These are phyloP conservation scores for Stenoptilia bipunctidactyla DNA, from an alignment of 2,888 invertebrate species.

Conservation along the genomic window DNA sequence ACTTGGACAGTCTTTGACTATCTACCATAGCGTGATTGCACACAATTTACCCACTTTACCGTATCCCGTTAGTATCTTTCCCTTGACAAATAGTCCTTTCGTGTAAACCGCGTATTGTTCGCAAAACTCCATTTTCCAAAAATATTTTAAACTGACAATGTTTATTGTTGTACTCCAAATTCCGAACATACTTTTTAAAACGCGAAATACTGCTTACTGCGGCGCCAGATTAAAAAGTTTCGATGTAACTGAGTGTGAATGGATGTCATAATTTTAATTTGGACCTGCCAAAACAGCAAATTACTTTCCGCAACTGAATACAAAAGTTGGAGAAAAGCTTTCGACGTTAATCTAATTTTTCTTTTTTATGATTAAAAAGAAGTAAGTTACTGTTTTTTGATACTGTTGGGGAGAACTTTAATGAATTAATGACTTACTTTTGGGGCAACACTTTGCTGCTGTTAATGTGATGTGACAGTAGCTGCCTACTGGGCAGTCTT, in stretches of 20 bases:
- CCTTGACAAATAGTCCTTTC: constrained; percentile 48
- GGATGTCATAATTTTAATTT: constrained; percentile 7
- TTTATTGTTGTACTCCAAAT: neutral
- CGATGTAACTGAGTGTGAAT: constrained; percentile 5
- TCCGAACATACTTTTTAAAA: neutral
- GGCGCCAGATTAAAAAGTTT: constrained; percentile 1
- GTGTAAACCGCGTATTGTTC: constrained; percentile 18
- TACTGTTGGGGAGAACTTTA: too few species aligned
- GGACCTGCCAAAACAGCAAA: constrained; percentile 3
- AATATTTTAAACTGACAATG: neutral
- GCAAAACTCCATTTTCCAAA: neutral
- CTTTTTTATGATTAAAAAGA: too few species aligned
- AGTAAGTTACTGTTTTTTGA: too few species aligned
- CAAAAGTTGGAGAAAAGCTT: neutral
- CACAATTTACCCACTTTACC: constrained; percentile 50
- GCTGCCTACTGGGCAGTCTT: constrained; percentile 86
- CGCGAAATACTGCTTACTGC: constrained; percentile 1
- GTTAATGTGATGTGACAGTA: constrained; percentile 89
- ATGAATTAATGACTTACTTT: constrained; percentile 69
- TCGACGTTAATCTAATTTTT: too few species aligned
- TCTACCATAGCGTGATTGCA: constrained; percentile 53
- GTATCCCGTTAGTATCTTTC: constrained; percentile 48
- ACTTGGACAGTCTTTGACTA: constrained; percentile 30
- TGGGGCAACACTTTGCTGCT: constrained; percentile 88
- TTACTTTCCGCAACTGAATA: neutral